These are phyloP conservation scores for Byasa hedistus DNA, from an alignment of 2,888 invertebrate genomes.

Conservation along the genomic window DNA sequence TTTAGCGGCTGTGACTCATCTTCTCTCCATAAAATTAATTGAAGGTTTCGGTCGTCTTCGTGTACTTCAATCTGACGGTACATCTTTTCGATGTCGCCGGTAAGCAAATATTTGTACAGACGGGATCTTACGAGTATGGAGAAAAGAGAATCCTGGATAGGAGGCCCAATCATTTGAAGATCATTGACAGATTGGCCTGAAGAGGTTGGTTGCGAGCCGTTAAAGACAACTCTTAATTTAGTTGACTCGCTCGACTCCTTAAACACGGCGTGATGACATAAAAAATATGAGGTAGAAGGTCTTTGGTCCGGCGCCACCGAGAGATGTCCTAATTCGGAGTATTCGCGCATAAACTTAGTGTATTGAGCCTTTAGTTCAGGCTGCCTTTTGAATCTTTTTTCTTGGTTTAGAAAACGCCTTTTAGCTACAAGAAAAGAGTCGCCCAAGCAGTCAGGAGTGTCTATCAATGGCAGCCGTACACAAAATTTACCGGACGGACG, in stretches of 20 bases:
- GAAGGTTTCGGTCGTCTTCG: constrained; percentile 25
- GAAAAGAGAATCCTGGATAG: constrained; percentile 32
- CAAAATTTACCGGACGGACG: neutral
- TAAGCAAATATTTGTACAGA: constrained; percentile 36
- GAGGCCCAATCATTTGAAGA: neutral
- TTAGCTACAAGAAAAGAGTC: neutral
- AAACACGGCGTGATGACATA: neutral
- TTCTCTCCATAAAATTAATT: constrained; percentile 36
- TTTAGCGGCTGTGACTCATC: constrained; percentile 30
- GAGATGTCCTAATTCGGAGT: neutral
- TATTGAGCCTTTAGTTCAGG: neutral
- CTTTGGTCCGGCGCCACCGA: neutral
- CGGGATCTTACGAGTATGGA: constrained; percentile 33
- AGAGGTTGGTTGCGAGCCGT: neutral
- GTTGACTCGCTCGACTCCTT: neutral
- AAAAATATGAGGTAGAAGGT: neutral
- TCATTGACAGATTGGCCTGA: neutral
- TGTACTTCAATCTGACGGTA: constrained; percentile 33
- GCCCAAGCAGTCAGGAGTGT: neutral
- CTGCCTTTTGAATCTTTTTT: neutral
- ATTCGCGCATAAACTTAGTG: neutral
- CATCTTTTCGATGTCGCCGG: constrained; percentile 39
- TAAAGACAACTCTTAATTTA: neutral
- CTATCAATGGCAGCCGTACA: neutral
- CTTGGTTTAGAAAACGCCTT: neutral